Base-by-base conservation (phyloP, 2,888 invertebrate species). In the Machimus atricapillus region DNA sequence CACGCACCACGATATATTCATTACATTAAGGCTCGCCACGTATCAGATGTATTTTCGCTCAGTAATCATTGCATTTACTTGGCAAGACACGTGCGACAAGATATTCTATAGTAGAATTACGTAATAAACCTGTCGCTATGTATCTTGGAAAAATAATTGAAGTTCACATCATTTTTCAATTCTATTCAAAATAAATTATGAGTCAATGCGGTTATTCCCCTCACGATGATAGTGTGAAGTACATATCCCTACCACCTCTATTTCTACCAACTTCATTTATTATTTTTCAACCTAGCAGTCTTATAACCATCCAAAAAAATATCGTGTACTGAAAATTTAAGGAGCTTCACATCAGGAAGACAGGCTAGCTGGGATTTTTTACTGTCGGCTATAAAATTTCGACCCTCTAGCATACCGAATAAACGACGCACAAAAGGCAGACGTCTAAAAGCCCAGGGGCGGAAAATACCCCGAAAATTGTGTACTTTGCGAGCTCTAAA, bases 301-400 rank as follows among this genome's bases (percentile, higher is more conserved):
- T 56, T 56, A 56, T 1, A 56, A 2, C 8, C 1, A 56, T 19
- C 14, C 6, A 56, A 27, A 66, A n/a, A 6, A 23, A 27, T 9
- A 66, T 23, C 19, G 66, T 66, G 66, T 27, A 9, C 12, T 66
- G 23, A 66, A 66, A 66, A 66, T 27, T 66, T 66, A 66, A 66
- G 12, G 19, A 27, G 2, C 66, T 66, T 9, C 66, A 66, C 23
- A 27, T 66, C 66, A 66, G 8, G 66, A 66, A 66, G 27, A 66
- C 66, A 66, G 66, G 27, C 66, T 12, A 27, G 66, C 66, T 12
- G 66, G 66, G 52, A 27, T 52, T 27, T 79, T 79, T 79, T 79
- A 79, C 56, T 79, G 79, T 79, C 79, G 31, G 31, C 79, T 52
- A 79, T 79, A 79, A 79, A 79, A 79, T 56, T 79, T 79, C 52